phyloP scores from a whole-genome alignment of 2,113 vertebrate genomes.

The Cephalopterus ornatus region DNA sequence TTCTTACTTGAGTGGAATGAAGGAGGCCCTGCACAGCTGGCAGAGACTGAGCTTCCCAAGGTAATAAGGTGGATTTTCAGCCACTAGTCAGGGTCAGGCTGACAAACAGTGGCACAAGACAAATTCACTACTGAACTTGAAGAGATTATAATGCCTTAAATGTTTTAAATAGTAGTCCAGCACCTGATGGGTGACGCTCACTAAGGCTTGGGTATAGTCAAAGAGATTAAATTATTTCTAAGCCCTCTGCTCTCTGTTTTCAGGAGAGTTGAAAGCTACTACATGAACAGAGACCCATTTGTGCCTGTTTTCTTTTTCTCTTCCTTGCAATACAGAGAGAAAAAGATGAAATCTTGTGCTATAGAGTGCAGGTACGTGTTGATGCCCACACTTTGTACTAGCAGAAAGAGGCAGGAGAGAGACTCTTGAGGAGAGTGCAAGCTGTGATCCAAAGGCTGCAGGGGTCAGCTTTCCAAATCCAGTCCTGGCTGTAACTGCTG shows the following conservation, averaged over 20 bases:
- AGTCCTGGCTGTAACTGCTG: neutral
- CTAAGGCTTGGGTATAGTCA: neutral
- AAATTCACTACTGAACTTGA: neutral
- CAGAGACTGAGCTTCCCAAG: neutral
- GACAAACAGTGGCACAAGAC: neutral
- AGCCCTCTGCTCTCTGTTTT: neutral
- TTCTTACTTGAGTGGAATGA: neutral
- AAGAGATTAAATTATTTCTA: neutral
- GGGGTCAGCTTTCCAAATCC: accelerated
- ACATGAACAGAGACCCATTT: accelerated
- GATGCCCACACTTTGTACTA: neutral
- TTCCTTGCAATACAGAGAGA: neutral
- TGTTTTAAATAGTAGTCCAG: neutral
- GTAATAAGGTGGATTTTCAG: neutral
- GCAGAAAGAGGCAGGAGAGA: neutral
- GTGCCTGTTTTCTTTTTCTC: neutral
- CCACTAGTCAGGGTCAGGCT: neutral
- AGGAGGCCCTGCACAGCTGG: neutral
- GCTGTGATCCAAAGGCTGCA: neutral
- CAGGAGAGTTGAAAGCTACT: neutral
- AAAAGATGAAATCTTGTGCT: neutral
- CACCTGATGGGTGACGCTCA: neutral
- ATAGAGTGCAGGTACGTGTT: neutral
- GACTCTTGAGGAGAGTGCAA: neutral
- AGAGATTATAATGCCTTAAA: neutral